Evolutionary conservation across 2,113 vertebrate genomes (phyloP).

Genomic region (Otolemur garnettii): DNA sequence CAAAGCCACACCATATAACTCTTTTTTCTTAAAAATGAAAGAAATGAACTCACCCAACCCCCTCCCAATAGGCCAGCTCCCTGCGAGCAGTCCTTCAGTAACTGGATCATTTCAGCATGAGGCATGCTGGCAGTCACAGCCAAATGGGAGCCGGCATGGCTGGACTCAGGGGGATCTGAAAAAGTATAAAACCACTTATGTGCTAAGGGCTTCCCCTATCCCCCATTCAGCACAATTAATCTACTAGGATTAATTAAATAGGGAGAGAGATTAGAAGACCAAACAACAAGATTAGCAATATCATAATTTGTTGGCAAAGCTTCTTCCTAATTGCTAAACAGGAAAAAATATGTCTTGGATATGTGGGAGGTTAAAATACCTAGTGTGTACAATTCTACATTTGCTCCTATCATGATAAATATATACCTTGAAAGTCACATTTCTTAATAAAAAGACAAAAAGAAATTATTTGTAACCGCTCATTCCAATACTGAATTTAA

Average conservation of each 20-base stretch:
- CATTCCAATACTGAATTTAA: slow-evolving; percentile 38
- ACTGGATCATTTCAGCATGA: slow-evolving; percentile 83
- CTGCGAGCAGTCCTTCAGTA: slow-evolving; percentile 81
- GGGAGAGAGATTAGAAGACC: slow-evolving; percentile 1
- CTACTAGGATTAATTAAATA: background rate
- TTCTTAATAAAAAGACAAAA: slow-evolving; percentile 17
- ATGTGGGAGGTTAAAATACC: background rate
- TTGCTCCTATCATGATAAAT: slow-evolving; percentile 11
- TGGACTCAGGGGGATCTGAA: slow-evolving; percentile 84
- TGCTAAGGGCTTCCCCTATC: slow-evolving; percentile 70
- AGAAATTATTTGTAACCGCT: slow-evolving; percentile 23
- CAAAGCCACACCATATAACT: slow-evolving; percentile 36
- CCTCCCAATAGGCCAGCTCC: slow-evolving; percentile 84
- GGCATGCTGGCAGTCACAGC: slow-evolving; percentile 82
- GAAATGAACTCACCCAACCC: slow-evolving; percentile 85
- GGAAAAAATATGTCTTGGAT: slow-evolving; percentile 23
- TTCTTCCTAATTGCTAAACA: slow-evolving; percentile 14
- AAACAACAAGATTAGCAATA: background rate
- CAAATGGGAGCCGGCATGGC: slow-evolving; percentile 80
- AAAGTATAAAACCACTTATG: slow-evolving; percentile 84
- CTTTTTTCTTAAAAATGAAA: slow-evolving; percentile 75
- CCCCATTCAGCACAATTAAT: slow-evolving; percentile 46
- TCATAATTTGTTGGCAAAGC: background rate
- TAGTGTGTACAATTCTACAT: background rate
- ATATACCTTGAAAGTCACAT: background rate